Evolutionary conservation across 2,113 vertebrate genomes (phyloP), one percentile per base, ranked within the genome.

Genomic region (Pseudorhombus dupliciocellatus): DNA sequence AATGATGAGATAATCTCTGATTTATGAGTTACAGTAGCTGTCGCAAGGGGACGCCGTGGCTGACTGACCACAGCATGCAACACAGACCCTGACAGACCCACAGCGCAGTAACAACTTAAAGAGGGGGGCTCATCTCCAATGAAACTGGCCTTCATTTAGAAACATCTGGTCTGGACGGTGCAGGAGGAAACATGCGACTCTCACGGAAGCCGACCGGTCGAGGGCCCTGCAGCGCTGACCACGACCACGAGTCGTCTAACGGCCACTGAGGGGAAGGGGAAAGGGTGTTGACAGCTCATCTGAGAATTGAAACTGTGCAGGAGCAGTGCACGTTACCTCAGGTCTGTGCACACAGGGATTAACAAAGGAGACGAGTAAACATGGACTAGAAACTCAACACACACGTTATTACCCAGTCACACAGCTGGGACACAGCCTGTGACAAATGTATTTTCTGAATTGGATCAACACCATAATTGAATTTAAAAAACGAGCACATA

Each of bases 1-100:
- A 82, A 79, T 56, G 62, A 78, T 46, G 3, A 81, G 87, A 83
- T 91, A 71, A 89, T 87, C 83, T 81, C 66, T 31, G 68, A 83
- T 92, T 92, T 91, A 91, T 81, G 75, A 84, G 37, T 56, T 88
- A 90, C 88, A 85, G 89, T 90, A 88, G 88, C 82, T 69, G n/a
- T 59, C 20, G 31, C n/a, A n/a, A 46, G 50, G 44, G 70, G 51
- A 50, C 42, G 20, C 37, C 56, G 65, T 58, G 67, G 22, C 34
- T 22, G 24, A 50, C 31, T 8, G 11, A 62, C 50, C 58, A 31
- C 20, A 73, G 68, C 6, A 25, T 51, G 44, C 15, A 44, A 59
- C 14, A 69, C 46, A 50, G 21, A 7, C 14, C 2, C 1, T 7
- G 1, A 50, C 10, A 21, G 21, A n/a, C 21, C 20, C 12, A n/a